Evolutionary conservation across 2,797 vertebrate genomes (phyloP).

Genomic region (Sparidentex hasta): DNA sequence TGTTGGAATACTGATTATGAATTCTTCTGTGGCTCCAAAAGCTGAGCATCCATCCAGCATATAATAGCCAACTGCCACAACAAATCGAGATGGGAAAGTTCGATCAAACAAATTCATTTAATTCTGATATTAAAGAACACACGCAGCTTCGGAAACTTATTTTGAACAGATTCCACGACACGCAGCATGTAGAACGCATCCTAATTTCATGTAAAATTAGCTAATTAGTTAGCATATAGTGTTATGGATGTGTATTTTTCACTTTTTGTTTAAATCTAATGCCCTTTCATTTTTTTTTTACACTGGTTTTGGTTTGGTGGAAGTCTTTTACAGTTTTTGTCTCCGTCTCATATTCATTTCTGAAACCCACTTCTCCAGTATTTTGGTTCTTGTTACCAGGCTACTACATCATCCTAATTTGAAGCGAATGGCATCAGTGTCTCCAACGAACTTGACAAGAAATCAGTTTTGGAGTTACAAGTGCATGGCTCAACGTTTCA

Average conservation of each 20-base stretch:
- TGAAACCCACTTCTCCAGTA: constrained; percentile 9
- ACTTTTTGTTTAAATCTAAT: background rate
- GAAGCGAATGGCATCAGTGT: constrained; percentile 48
- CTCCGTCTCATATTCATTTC: constrained; percentile 11
- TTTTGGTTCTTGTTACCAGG: constrained; percentile 49
- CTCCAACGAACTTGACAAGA: constrained; percentile 41
- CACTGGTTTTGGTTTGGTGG: constrained; percentile 13
- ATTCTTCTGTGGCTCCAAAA: constrained; percentile 24
- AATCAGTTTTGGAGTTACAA: constrained; percentile 52
- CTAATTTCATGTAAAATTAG: background rate
- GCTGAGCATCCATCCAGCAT: constrained; percentile 7
- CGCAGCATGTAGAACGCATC: background rate
- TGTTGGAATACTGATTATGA: constrained; percentile 18
- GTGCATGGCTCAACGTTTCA: constrained; percentile 29
- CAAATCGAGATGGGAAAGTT: constrained; percentile 15
- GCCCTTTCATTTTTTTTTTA: background rate
- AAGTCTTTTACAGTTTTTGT: background rate
- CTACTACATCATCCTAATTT: constrained; percentile 44
- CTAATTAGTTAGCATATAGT: background rate
- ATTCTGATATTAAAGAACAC: constrained; percentile 30
- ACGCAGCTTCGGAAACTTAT: constrained; percentile 1
- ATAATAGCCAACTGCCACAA: background rate
- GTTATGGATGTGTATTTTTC: background rate
- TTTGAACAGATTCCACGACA: background rate
- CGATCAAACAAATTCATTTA: constrained; percentile 10